phyloP scores from a whole-genome alignment of 1,140 invertebrate species.

The Drosophila melanica region DNA sequence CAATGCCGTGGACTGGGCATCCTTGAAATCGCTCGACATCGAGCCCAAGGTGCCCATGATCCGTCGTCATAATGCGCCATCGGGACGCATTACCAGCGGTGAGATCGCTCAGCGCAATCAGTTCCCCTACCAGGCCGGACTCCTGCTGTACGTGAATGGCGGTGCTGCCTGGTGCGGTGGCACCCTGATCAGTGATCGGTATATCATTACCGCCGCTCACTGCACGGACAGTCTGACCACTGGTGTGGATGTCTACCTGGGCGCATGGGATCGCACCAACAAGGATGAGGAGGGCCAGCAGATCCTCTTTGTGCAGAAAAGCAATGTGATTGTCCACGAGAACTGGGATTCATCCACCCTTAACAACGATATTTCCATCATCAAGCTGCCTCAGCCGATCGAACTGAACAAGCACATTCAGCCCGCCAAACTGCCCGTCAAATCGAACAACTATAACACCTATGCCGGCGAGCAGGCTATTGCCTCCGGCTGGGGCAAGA shows the following conservation, averaged over 20 bases:
- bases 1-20: conserved; percentile 33
- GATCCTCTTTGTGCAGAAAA: conserved; percentile 60
- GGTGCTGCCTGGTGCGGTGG: conserved; percentile 85
- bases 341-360: conserved; percentile 21
- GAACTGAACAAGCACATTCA: conserved; percentile 56
- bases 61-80: conserved; percentile 7
- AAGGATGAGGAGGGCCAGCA: conserved; percentile 56
- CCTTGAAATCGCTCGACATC: conserved; percentile 37
- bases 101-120: conserved; percentile 77
- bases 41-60: conserved; percentile 25
- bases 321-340: conserved; percentile 60
- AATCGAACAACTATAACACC: conserved; percentile 39
- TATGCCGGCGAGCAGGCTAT: conserved; percentile 47
- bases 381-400: conserved; percentile 63
- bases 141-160: conserved; percentile 77
- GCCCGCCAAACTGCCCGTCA: conserved; percentile 61
- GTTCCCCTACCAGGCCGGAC: conserved; percentile 85
- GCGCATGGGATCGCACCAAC: conserved; percentile 63
- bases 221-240: conserved; percentile 84
- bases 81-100: conserved; percentile 72
- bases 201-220: conserved; percentile 87
- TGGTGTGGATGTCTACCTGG: conserved; percentile 72
- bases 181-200: conserved; percentile 85
- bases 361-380: conserved; percentile 70
- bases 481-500: conserved; percentile 75